Evolutionary conservation across 2,113 vertebrate species (phyloP).

Genomic region (Ciconia stormi): DNA sequence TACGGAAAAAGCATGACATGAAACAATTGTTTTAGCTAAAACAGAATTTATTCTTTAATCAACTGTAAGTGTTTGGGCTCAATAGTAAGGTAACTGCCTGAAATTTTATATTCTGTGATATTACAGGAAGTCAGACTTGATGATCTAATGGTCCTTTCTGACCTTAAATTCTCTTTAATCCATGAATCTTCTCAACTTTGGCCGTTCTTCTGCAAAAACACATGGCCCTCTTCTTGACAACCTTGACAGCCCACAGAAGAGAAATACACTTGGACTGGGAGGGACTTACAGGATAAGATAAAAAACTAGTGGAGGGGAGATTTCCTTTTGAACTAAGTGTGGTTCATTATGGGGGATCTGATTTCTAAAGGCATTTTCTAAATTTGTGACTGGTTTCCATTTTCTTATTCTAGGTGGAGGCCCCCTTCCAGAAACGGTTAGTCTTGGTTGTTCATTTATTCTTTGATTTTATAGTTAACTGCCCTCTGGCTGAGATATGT

Average conservation of each 20-base stretch:
- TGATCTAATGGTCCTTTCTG: conserved; percentile 12
- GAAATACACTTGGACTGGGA: neutral
- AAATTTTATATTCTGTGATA: conserved; percentile 10
- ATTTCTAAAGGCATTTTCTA: neutral
- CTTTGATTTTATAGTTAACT: neutral
- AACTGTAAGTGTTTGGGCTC: neutral
- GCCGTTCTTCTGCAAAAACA: neutral
- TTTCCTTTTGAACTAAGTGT: neutral
- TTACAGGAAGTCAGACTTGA: neutral
- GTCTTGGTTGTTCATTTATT: neutral
- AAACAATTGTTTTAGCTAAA: neutral
- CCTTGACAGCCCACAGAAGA: neutral
- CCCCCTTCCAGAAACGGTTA: neutral
- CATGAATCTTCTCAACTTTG: neutral
- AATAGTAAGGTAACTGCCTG: neutral
- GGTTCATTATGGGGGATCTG: neutral
- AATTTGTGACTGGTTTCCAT: neutral
- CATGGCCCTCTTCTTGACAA: conserved; percentile 5
- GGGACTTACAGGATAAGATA: neutral
- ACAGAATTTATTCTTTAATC: conserved; percentile 5
- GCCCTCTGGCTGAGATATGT: neutral
- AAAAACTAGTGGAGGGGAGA: neutral
- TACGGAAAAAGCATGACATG: neutral
- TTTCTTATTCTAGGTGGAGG: neutral
- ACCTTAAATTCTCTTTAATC: neutral